phyloP scores from a whole-genome alignment of 2,888 invertebrate species.

The Melipona beecheii region DNA sequence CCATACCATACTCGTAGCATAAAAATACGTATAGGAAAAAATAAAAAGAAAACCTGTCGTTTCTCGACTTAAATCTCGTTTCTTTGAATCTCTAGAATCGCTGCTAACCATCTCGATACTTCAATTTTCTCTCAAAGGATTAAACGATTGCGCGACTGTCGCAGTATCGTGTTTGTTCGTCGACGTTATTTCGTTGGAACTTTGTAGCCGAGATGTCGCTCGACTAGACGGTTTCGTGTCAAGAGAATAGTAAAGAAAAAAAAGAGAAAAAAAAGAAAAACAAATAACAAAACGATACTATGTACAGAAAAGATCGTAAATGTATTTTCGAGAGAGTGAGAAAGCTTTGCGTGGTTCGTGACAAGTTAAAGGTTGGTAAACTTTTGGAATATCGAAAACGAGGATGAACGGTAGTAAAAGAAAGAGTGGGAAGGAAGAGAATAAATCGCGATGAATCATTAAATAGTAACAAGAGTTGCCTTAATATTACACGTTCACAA shows the following conservation, averaged over 20 bases:
- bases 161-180: background rate
- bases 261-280: background rate
- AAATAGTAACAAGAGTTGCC: conserved; percentile 79
- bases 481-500: conserved; percentile 76
- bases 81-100: background rate
- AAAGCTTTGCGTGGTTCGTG: conserved; percentile 15
- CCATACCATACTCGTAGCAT: background rate
- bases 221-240: conserved; percentile 22
- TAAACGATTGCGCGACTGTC: background rate
- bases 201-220: background rate
- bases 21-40: background rate
- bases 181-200: background rate
- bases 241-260: background rate
- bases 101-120: background rate
- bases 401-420: background rate
- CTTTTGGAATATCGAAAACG: conserved; percentile 9
- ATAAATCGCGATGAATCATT: conserved; percentile 51
- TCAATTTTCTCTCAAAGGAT: conserved; percentile 6
- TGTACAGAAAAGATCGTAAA: conserved; percentile 28
- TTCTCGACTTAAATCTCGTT: conserved; percentile 5
- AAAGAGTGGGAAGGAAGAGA: conserved; percentile 25
- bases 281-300: background rate
- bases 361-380: background rate
- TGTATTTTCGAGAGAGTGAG: conserved; percentile 43
- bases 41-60: background rate